Evolutionary conservation across 2,113 vertebrate genomes (phyloP).

Genomic region (Asarcornis scutulata): DNA sequence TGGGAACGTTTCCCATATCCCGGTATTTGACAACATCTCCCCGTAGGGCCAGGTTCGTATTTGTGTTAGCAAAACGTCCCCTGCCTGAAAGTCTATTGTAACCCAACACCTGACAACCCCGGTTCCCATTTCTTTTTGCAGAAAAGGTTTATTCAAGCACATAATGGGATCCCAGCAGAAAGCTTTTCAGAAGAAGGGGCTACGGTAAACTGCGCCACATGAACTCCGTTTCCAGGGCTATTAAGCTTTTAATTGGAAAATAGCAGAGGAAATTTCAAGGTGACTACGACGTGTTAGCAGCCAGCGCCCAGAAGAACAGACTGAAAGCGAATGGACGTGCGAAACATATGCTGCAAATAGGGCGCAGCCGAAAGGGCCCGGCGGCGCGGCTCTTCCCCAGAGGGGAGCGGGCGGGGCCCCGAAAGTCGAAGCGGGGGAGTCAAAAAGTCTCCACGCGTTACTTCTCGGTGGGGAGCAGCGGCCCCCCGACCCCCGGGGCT

Average conservation of each 20-base stretch:
- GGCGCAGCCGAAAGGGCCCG: conserved; percentile 34
- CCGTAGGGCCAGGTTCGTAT: conserved; percentile 77
- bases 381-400: not conserved
- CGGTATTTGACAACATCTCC: conserved; percentile 82
- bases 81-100: conserved; percentile 88
- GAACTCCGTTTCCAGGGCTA: conserved; percentile 96
- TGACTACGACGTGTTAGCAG: conserved; percentile 88
- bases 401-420: not conserved
- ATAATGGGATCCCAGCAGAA: conserved; percentile 94
- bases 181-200: conserved; percentile 86
- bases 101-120: conserved; percentile 90
- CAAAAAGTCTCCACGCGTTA: not conserved
- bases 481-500: not conserved
- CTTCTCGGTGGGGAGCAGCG: not conserved
- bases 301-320: conserved; percentile 75
- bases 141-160: conserved; percentile 99
- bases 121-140: conserved; percentile 86
- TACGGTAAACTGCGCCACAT: conserved; percentile 91
- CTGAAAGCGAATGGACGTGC: conserved; percentile 59
- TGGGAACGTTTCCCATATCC: conserved; percentile 77
- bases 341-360: conserved; percentile 78
- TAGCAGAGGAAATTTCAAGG: conserved; percentile 95
- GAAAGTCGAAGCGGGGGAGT: not conserved
- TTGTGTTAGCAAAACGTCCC: conserved; percentile 83
- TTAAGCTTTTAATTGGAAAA: conserved; percentile 99